Conservation (phyloP, 2,113 vertebrate species). For the Thryonomys swinderianus region DNA sequence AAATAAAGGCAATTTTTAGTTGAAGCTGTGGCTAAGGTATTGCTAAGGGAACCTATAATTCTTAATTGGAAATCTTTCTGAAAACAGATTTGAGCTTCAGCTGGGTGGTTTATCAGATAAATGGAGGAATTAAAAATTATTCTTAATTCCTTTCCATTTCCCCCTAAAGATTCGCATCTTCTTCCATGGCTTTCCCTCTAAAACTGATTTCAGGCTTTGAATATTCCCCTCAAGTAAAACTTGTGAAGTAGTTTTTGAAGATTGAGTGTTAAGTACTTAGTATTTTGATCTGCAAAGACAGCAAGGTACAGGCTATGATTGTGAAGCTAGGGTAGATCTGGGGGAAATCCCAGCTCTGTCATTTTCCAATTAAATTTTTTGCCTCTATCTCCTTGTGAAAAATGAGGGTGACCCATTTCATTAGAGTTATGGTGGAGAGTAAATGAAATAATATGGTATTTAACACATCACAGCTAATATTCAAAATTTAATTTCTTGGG, state of each 20-base stretch:
- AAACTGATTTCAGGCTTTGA: neutral
- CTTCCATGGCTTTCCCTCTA: neutral
- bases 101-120: neutral
- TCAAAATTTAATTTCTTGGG: neutral
- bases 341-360: neutral
- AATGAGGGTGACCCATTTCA: neutral
- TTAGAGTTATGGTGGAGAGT: neutral
- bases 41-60: neutral
- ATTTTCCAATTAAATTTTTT: neutral
- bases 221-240: neutral
- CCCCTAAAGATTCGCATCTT: neutral
- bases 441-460: neutral
- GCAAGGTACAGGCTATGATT: no score
- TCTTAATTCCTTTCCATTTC: neutral
- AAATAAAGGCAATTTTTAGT: neutral
- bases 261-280: neutral
- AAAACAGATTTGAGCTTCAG: neutral
- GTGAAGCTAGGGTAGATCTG: neutral
- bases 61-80: neutral
- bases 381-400: neutral
- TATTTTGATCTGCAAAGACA: neutral
- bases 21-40: neutral
- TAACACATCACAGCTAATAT: neutral
- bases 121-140: no score
- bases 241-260: neutral